A percentile compares a stretch with the other conserved stretches of the same genome.
These are phyloP conservation scores for Calliopum simillimum DNA, from an alignment of 2,888 invertebrate species.

Conservation along the genomic window DNA sequence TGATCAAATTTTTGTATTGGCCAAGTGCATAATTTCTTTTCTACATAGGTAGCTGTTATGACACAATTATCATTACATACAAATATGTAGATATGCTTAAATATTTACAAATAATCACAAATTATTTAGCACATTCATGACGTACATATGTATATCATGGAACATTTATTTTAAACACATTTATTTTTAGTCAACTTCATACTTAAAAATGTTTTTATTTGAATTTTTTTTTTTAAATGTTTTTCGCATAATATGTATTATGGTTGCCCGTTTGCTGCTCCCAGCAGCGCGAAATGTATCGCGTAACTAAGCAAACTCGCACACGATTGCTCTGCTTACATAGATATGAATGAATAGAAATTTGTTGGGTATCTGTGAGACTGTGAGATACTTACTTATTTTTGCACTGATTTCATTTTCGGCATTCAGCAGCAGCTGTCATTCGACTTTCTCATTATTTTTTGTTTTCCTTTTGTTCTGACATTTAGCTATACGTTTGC, in stretches of 20 bases:
- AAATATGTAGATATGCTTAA: not conserved
- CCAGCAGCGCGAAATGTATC: slow-evolving; percentile 38
- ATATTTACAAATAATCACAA: too few relatives aligned
- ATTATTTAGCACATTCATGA: not conserved
- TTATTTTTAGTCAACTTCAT: slow-evolving; percentile 3
- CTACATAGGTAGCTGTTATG: not conserved
- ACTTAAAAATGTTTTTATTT: slow-evolving; percentile 6
- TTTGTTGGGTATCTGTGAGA: slow-evolving; percentile 45
- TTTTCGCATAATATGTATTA: not conserved
- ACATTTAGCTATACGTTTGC: slow-evolving; percentile 30
- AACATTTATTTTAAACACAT: slow-evolving; percentile 17
- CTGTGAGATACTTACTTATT: too few relatives aligned
- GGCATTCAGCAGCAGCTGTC: slow-evolving; percentile 36
- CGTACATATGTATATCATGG: not conserved
- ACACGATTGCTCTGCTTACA: not conserved
- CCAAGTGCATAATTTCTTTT: not conserved
- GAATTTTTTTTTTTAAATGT: slow-evolving; percentile 12
- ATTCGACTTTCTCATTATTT: slow-evolving; percentile 9
- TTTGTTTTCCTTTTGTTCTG: slow-evolving; percentile 19
- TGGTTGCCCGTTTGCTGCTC: not conserved
- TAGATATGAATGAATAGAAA: not conserved
- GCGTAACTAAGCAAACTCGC: slow-evolving; percentile 42
- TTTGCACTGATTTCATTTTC: slow-evolving; percentile 40
- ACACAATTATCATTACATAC: not conserved
- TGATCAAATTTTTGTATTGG: slow-evolving; percentile 6